These are phyloP conservation scores for Geotrupes spiniger DNA, from an alignment of 2,888 invertebrate genomes.

Conservation along the genomic window DNA sequence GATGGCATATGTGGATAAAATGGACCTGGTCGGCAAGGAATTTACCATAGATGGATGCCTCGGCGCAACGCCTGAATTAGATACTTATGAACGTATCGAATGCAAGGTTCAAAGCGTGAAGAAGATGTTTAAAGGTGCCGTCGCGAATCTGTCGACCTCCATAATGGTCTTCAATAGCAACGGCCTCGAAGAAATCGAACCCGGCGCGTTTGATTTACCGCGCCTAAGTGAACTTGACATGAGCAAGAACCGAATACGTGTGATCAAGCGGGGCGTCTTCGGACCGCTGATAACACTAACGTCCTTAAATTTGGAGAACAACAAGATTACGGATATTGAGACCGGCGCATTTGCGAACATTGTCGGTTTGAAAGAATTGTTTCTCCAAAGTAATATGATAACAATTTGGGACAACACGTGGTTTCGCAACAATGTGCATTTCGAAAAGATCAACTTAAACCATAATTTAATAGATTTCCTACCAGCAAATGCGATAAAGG, in stretches of 20 bases:
- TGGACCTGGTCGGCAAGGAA: neutral
- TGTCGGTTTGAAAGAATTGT: slow-evolving; percentile 16
- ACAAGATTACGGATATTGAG: slow-evolving; percentile 17
- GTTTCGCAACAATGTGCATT: slow-evolving; percentile 9
- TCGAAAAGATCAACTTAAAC: slow-evolving; percentile 3
- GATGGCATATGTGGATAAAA: neutral
- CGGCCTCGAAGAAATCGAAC: slow-evolving; percentile 11
- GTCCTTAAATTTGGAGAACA: slow-evolving; percentile 14
- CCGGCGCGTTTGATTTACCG: slow-evolving; percentile 8
- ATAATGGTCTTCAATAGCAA: slow-evolving; percentile 11
- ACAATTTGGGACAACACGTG: slow-evolving; percentile 14
- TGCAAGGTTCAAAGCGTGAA: slow-evolving; percentile 9
- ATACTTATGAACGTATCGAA: neutral
- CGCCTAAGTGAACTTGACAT: slow-evolving; percentile 6
- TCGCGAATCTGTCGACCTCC: slow-evolving; percentile 5
- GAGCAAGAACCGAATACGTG: slow-evolving; percentile 14
- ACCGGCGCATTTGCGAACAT: slow-evolving; percentile 18
- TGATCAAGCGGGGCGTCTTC: slow-evolving; percentile 15
- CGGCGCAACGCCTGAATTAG: neutral
- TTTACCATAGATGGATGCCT: neutral
- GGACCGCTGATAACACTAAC: slow-evolving; percentile 15
- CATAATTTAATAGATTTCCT: slow-evolving; percentile 7
- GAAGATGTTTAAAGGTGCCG: slow-evolving; percentile 4
- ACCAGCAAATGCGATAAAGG: slow-evolving; percentile 7
- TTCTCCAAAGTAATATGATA: slow-evolving; percentile 16